Base-by-base conservation (phyloP, 2,888 invertebrate species). In the Gari tellinella region DNA sequence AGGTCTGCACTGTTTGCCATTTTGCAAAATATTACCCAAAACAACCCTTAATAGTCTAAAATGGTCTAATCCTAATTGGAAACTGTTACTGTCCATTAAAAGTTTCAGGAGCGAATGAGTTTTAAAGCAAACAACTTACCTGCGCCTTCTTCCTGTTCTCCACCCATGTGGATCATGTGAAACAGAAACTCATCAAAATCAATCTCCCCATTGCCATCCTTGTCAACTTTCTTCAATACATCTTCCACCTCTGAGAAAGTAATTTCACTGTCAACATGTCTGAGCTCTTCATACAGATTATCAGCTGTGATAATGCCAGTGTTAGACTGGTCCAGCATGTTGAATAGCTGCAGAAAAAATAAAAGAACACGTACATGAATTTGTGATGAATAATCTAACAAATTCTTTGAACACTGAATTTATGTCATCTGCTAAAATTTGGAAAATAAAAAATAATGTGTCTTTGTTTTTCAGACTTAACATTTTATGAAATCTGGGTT, bases 141-240 rank as follows among this genome's bases (percentile, higher is more conserved):
- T 60, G 60, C 23, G 23, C 17, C 60, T 14, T 57, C 55, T 53
- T 68, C 76, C 41, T 57, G 56, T 38, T 76, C 76, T 2, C 75
- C 76, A 31, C 66, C 82, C 49, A 77, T 72, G 10, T 73, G 68
- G 2, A 83, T 79, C 81, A 88, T 87, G 43, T 84, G 80, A 40
- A 62, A 80, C 15, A 87, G 75, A 62, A 88, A 87, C 52, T 88
- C 88, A 52, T 88, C 86, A 64, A 88, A 87, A 60, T 86, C 82
- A 31, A 88, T 87, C 45, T 80, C 81, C 3, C 86, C 87, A 55
- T 82, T 84, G 8, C 84, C 85, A 69, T 86, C 84, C 40, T 85
- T 82, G 66, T 86, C 86, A 8, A 86, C 75, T 25, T 78, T 81
- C 17, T 73, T 79, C 5, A 88, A 70, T 5, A 85, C 81, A 12